These are phyloP conservation scores for Mythimna impura DNA, from an alignment of 2,888 invertebrate genomes.

Conservation along the genomic window DNA sequence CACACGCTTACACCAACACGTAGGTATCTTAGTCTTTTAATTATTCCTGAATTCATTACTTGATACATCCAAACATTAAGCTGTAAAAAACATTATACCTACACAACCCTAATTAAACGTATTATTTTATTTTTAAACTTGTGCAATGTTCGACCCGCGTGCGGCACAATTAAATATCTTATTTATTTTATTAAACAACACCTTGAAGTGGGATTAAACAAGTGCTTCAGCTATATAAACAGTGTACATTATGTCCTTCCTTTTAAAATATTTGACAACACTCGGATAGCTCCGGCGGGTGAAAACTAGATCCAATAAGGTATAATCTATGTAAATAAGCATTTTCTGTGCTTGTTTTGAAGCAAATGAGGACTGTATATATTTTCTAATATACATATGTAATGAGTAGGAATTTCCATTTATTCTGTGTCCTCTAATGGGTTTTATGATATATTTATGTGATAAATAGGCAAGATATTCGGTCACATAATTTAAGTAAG, in stretches of 20 bases:
- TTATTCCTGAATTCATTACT: conserved; percentile 60
- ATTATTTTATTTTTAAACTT: conserved; percentile 61
- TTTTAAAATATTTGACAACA: conserved; percentile 54
- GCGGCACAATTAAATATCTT: conserved; percentile 56
- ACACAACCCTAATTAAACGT: conserved; percentile 62
- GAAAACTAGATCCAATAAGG: conserved; percentile 45
- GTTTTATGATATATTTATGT: conserved; percentile 12
- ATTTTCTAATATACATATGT: conserved; percentile 43
- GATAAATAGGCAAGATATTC: not conserved
- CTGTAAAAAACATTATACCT: conserved; percentile 62
- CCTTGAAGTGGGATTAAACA: conserved; percentile 38
- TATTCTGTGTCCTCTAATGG: conserved; percentile 17
- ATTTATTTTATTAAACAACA: conserved; percentile 56
- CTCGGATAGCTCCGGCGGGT: conserved; percentile 18
- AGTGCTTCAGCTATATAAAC: conserved; percentile 44
- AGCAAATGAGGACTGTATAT: conserved; percentile 33
- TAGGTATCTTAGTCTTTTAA: conserved; percentile 62
- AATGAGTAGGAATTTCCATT: conserved; percentile 20
- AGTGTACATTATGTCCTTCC: conserved; percentile 21
- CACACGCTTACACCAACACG: conserved; percentile 31
- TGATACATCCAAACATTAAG: conserved; percentile 66
- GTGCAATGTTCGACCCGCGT: conserved; percentile 30
- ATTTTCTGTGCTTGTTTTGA: conserved; percentile 38
- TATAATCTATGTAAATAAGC: conserved; percentile 51
- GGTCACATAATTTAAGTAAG: not conserved